Base-by-base conservation (phyloP, 1,140 invertebrate genomes). In the Drosophila malerkotliana region DNA sequence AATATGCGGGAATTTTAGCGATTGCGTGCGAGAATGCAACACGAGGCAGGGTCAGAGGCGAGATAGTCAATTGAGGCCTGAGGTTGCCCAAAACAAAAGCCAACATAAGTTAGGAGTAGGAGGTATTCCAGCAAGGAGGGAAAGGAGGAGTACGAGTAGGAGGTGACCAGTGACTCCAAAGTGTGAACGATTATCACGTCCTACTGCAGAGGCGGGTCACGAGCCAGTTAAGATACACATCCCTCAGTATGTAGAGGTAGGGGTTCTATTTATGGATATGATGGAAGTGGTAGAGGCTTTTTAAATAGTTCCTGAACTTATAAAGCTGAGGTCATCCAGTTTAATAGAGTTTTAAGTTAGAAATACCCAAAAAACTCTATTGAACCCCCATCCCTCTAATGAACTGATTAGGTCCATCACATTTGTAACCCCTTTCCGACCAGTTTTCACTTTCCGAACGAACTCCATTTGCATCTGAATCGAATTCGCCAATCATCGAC, bases 11-110 rank as follows among this genome's bases (percentile, higher is more conserved):
- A 76, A 79, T 57, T 75, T 58, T 55, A 34, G 26, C 52, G 48
- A 74, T 79, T 79, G 77, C 77, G 77, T 79, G 77, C 75, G 77
- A 75, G 69, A 79, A 79, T 74, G 59, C 77, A 79, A 75, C 62
- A 39, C 47, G 47, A 60, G 41, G 41, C 41, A 44, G 10, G 12
- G 12, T 37, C 34, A 12, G 34, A n/a, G 34, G 34, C 53, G 54
- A 49, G 60, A 66, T 73, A 73, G 72, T 72, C 68, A 72, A 41
- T 53, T 72, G 67, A 63, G 72, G 59, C 68, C 51, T 39, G 51
- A 55, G 34, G 32, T 56, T 44, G 9, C 26, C 34, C 45, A 24
- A 7, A 30, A 30, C 45, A 24, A 63, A 34, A 53, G 48, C 60
- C 64, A 64, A 39, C 18, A 18, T 28, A 48, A 47, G 39, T 41